Evolutionary conservation across 2,797 vertebrate genomes (phyloP).

Genomic region (Periparus ater): DNA sequence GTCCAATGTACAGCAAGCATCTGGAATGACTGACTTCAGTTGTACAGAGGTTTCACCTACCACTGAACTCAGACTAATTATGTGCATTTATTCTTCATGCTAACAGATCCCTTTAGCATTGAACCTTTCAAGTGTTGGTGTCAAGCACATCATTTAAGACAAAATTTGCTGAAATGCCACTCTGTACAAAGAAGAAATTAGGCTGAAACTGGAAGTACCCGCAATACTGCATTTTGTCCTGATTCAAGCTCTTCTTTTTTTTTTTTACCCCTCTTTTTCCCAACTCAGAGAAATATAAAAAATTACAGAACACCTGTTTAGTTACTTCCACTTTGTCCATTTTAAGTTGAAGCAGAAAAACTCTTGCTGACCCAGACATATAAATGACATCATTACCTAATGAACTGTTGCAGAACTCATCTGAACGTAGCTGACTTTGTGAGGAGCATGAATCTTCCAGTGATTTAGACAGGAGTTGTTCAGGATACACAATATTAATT

Average conservation of each 20-base stretch:
- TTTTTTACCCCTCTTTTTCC: not conserved
- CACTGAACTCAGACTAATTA: slow-evolving; percentile 44
- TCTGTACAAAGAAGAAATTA: not conserved
- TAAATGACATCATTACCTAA: slow-evolving; percentile 72
- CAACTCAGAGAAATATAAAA: not conserved
- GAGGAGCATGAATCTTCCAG: slow-evolving; percentile 63
- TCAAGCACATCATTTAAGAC: not conserved
- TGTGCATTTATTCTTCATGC: not conserved
- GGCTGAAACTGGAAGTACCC: not conserved
- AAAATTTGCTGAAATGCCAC: slow-evolving; percentile 18
- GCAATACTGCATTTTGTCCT: not conserved
- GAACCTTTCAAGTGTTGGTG: slow-evolving; percentile 1
- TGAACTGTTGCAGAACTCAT: slow-evolving; percentile 69
- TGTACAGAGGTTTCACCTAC: not conserved
- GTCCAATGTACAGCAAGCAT: not conserved
- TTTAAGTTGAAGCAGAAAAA: slow-evolving; percentile 43
- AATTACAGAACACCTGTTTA: slow-evolving; percentile 35
- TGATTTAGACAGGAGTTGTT: slow-evolving; percentile 72
- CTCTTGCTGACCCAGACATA: slow-evolving; percentile 60
- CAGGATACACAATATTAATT: slow-evolving; percentile 77
- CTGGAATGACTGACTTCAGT: not conserved
- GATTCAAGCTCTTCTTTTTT: not conserved
- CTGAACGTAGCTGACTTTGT: slow-evolving; percentile 63
- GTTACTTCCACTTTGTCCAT: slow-evolving; percentile 16
- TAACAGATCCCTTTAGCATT: not conserved